Base-by-base conservation (phyloP, 2,888 invertebrate species). In the Deroplatys truncata region DNA sequence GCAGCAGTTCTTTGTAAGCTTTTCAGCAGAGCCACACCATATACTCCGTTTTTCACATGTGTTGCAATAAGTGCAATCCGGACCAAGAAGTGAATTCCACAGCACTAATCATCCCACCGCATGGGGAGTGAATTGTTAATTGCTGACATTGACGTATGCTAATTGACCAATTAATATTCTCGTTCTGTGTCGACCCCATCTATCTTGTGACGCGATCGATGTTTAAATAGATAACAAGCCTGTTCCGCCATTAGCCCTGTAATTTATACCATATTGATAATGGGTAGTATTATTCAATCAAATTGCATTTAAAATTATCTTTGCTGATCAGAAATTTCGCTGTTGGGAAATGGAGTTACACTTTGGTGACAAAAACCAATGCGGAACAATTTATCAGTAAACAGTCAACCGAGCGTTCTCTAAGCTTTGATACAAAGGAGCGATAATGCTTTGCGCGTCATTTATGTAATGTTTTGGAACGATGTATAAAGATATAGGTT, bases 201-300 rank as follows among this genome's bases (percentile, higher is more conserved):
- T 86, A 29, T 82, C 82, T 82, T 86, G 56, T 82, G 31, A 28
- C 10, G 28, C n/a, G 28, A 85, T 49, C 56, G 85, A 43, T 35
- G 56, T 43, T 29, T 31, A 31, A 86, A 29, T 20, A 25, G 28
- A 82, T 86, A 56, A 49, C 20, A 13, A 29, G 82, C 15, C 10
- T 31, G 31, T 28, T 82, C 28, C 82, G n/a, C 25, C 86, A 86
- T 13, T n/a, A 82, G 29, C 82, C 28, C 8, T 72, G 29, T 86
- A 82, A 86, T 72, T 86, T 86, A 72, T 16, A 28, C 31, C 31
- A 20, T 29, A 82, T 86, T 86, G 82, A 86, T 86, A 86, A 86
- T 86, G 86, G 82, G 29, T 82, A 82, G 82, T 82, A 86, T 86
- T 82, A 86, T 86, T 86, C 86, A 86, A 86, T 86, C 56, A 86